Evolutionary conservation across 2,888 invertebrate genomes (phyloP), one percentile per base, ranked within the genome.

Genomic region (Polydrusus pterygomalis): DNA sequence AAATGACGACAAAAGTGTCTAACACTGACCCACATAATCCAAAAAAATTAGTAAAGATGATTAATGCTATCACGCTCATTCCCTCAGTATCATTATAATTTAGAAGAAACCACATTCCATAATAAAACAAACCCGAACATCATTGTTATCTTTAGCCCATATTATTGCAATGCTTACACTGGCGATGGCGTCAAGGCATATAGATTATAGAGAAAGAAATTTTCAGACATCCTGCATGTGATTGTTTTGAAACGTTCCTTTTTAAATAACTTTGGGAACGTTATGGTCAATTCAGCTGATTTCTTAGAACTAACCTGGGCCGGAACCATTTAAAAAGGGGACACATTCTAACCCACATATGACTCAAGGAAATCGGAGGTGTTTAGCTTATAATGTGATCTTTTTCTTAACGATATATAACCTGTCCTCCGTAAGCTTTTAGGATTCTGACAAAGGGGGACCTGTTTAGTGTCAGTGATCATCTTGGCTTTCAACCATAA

Each of bases 251-350:
- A 64, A 73, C 58, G 25, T 51, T 68, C 73, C 45, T 72, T 49
- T 51, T 67, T 67, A 76, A 76, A 76, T 62, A 76, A 45, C 76
- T 72, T 76, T 72, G 68, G 58, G 65, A 65, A 68, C 58, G 20
- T 38, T 63, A 77, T 60, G 70, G 77, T 77, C 77, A 72, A 69
- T 51, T 77, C 77, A 77, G 77, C 77, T 77, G 77, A 75, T 77
- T 77, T 77, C 77, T 75, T 34, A 45, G 77, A 77, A 77, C 56
- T 43, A 51, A 60, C 64, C 65, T 70, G 51, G 45, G 54, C 54
- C 65, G 64, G 38, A 64, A 64, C 63, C 74, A 70, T 67, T 74
- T 64, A 40, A 72, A 51, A 25, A 38, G 11, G 15, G 17, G 40
- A 40, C 20, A 69, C 70, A 73, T 71, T 73, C 77, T 77, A 70